Evolutionary conservation across 2,113 vertebrate species (phyloP), one percentile per base, ranked within the genome.

Genomic region (Astur gentilis): DNA sequence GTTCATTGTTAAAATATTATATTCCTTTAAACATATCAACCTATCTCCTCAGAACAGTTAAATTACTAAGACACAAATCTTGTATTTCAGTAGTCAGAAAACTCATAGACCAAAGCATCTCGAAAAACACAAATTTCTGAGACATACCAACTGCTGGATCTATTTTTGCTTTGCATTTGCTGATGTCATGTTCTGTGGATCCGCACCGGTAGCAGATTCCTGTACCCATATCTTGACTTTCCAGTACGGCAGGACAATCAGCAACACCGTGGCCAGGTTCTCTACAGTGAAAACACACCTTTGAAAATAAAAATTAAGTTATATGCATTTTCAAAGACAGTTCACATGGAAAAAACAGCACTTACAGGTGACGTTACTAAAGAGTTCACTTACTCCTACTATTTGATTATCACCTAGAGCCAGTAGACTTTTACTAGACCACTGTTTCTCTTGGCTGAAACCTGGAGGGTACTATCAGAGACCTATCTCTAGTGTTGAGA

Each of bases 271-370:
- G 99, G 38, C 99, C 99, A 6, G 99, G 98, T 19, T 99, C 98
- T 94, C 99, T 98, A 94, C 99, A 99, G 97, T 99, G 99, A 95
- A 99, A 99, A 95, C 99, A 99, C 7, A 99, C 96, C 99, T 99
- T 93, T 13, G 16, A 85, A 92, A 87, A 95, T 29, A 91, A 61
- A 92, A 97, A 76, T 16, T 9, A 31, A 81, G 18, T 64, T 58
- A 90, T 2, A 58, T 4, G 11, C 18, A 19, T 55, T 70, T 76
- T 60, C 15, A 54, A 0, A 78, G 50, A 31, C 29, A 66, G 44
- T 8, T 71, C 26, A 66, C 26, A 15, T 2, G 34, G 19, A 23
- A 57, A 69, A 90, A 45, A 58, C 44, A 55, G 40, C 21, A 45
- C 40, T 61, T 49, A 10, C 0, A 20, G 6, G 26, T 55, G 6